phyloP scores from a whole-genome alignment of 2,113 vertebrate genomes.

The Pao palembangensis region DNA sequence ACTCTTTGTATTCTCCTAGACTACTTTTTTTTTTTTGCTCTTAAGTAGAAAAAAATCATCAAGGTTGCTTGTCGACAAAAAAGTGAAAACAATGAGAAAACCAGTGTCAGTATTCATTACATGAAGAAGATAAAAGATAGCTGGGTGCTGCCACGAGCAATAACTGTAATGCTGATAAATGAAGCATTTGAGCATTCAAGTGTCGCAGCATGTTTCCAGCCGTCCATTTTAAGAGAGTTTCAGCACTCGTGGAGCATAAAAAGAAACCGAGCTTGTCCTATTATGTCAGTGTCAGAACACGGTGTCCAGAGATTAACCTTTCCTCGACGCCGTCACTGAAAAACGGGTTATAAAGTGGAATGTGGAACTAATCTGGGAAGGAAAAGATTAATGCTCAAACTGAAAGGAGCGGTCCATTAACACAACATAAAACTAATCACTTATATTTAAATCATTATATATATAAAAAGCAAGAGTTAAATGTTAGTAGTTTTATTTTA shows the following conservation, averaged over 20 bases:
- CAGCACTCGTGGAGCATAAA: slow-evolving; percentile 41
- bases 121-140: slow-evolving; percentile 52
- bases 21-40: slow-evolving; percentile 8
- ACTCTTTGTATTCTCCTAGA: slow-evolving; percentile 5
- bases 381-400: too few species aligned
- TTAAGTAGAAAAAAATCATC: slow-evolving; percentile 21
- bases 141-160: slow-evolving; percentile 56
- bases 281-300: slow-evolving; percentile 45
- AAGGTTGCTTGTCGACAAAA: slow-evolving; percentile 36
- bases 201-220: slow-evolving; percentile 48
- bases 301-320: slow-evolving; percentile 39
- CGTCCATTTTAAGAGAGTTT: slow-evolving; percentile 44
- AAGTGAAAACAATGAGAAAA: slow-evolving; percentile 53
- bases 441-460: too few species aligned
- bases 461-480: too few species aligned
- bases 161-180: slow-evolving; percentile 62
- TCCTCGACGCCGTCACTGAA: slow-evolving; percentile 23
- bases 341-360: background rate
- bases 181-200: slow-evolving; percentile 58
- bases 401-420: too few species aligned
- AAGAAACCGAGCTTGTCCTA: slow-evolving; percentile 51
- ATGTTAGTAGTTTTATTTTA: too few species aligned
- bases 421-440: too few species aligned
- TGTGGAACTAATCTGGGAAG: background rate
- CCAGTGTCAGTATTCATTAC: slow-evolving; percentile 56